phyloP scores from a whole-genome alignment of 2,797 vertebrate species.

The Pseudomugil tenellus region DNA sequence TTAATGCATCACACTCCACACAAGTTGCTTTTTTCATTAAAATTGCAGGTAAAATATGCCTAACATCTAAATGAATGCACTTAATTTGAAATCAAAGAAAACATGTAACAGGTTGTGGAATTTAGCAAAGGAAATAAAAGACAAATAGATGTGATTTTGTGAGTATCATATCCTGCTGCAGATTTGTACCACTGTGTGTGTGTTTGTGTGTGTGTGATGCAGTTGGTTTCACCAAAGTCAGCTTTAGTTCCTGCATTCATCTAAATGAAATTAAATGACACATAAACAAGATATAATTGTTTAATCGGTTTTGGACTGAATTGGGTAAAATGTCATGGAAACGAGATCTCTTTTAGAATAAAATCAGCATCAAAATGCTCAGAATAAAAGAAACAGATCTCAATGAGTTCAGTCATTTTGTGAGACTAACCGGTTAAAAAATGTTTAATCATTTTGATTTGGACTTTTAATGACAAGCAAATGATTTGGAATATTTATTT shows the following conservation, averaged over 20 bases:
- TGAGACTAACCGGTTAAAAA: background rate
- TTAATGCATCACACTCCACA: background rate
- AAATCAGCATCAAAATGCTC: background rate
- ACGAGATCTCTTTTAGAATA: background rate
- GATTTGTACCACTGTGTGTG: constrained; percentile 1
- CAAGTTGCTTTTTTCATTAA: background rate
- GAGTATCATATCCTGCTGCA: background rate
- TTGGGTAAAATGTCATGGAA: background rate
- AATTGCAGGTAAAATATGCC: background rate
- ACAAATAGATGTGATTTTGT: background rate
- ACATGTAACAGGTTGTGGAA: too few species aligned
- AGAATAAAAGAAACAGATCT: background rate
- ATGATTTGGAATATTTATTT: background rate
- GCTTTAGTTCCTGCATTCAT: background rate
- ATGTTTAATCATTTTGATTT: background rate
- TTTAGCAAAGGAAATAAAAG: background rate
- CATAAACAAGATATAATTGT: background rate
- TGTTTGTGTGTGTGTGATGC: background rate
- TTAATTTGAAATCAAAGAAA: background rate
- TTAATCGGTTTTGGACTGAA: background rate
- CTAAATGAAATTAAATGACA: background rate
- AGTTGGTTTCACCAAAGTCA: background rate
- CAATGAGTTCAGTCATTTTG: background rate
- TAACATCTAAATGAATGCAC: background rate
- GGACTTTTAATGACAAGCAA: background rate